Base-by-base conservation (phyloP, 2,888 invertebrate species). In the Callyntrura guangdongensis region DNA sequence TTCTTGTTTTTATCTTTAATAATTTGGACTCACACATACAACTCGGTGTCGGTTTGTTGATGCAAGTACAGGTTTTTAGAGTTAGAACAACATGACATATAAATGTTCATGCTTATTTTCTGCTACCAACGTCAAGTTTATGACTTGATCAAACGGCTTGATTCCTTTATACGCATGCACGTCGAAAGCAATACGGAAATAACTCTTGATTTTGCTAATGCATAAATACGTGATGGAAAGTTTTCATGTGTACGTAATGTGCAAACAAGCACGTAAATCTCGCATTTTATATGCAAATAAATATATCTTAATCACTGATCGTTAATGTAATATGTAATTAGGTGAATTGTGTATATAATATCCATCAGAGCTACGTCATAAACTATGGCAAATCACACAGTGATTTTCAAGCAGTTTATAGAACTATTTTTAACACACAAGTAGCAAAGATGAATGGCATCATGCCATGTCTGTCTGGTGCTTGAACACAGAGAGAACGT, bases 261-360 rank as follows among this genome's bases (percentile, higher is more conserved):
- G 12, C 45, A 47, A 47, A 17, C 27, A 69, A 14, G 36, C 17
- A 61, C 20, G 17, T 36, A 69, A 45, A 47, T 49, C 22, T 74
- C 20, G 72, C 47, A 45, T 47, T 74, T 67, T 36, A 72, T 72
- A 74, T 74, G 72, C 72, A 74, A 79, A 79, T 79, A 69, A 69
- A 25, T 56, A 56, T 79, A 79, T 59, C 79, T 79, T 79, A 27
- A 59, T 79, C 56, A 27, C 20, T 79, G 27, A 53, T 79, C 79
- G 56, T 79, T 79, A 36, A 36, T 36, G 36, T 36, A 36, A 36
- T 36, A 36, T 36, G 79, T 27, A 53, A 79, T 79, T 59, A 79
- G 56, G 79, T 79, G 56, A 74, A 56, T 27, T 56, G 47, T 56
- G 56, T 79, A 79, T 79, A 79, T 27, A 79, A 79, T 79, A 22